A percentile compares a stretch with the other conserved stretches of the same genome.
phyloP scores from a whole-genome alignment of 2,888 invertebrate species.

The Drosophila subsilvestris region DNA sequence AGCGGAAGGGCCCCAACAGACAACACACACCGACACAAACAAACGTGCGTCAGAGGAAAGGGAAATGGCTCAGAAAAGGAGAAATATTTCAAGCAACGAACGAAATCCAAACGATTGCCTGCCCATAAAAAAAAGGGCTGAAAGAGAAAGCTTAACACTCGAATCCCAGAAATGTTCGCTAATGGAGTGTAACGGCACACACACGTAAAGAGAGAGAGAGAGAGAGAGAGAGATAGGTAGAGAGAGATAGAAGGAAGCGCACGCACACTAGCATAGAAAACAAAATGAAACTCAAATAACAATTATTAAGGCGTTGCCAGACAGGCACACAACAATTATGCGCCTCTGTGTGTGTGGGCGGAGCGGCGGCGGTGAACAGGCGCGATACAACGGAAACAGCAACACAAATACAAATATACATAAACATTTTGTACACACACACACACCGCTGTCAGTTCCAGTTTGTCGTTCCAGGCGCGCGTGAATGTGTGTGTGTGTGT shows the following conservation, averaged over 20 bases:
- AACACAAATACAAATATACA: conserved; percentile 53
- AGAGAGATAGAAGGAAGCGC: conserved; percentile 30
- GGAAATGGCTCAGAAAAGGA: conserved; percentile 43
- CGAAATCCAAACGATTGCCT: conserved; percentile 20
- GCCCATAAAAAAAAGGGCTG: conserved; percentile 63
- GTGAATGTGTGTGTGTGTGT: conserved; percentile 30
- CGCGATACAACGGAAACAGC: conserved; percentile 64
- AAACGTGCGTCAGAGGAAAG: neutral
- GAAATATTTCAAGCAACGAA: conserved; percentile 12
- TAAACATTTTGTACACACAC: conserved; percentile 9
- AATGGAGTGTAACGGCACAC: conserved; percentile 71
- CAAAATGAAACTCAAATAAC: conserved; percentile 81
- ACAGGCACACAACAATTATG: conserved; percentile 75
- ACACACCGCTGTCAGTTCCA: conserved; percentile 67
- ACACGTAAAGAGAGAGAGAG: conserved; percentile 39
- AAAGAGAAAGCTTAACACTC: conserved; percentile 79
- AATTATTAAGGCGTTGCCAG: conserved; percentile 83
- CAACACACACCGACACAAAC: conserved; percentile 12
- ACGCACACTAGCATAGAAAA: conserved; percentile 38
- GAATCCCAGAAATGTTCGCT: conserved; percentile 63
- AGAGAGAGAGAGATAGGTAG: conserved; percentile 15
- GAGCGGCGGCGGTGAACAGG: conserved; percentile 61
- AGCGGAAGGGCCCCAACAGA: conserved; percentile 54
- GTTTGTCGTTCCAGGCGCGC: conserved; percentile 71
- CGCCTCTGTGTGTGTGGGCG: conserved; percentile 64